phyloP scores from a whole-genome alignment of 2,888 invertebrate species.

The Synergus umbraculus region DNA sequence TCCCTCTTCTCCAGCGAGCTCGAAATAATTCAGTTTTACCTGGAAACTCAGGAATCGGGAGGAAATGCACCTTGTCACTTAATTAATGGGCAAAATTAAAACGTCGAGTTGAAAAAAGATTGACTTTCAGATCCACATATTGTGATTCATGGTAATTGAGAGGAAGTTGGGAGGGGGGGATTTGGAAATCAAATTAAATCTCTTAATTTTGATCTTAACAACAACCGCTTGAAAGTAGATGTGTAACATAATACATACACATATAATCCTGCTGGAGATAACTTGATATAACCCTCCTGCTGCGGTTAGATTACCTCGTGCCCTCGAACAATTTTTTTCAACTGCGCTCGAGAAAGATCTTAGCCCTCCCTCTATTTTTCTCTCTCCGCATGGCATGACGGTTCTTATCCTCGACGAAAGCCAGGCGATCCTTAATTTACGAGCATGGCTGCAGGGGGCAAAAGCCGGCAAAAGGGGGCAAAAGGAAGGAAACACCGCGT shows the following conservation, averaged over 20 bases:
- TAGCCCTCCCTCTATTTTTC: neutral
- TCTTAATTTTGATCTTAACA: no score
- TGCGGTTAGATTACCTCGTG: neutral
- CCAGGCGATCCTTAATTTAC: slow-evolving; percentile 8
- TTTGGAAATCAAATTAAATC: no score
- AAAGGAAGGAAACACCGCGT: neutral
- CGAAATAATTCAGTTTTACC: neutral
- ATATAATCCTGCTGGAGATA: neutral
- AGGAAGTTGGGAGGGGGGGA: neutral
- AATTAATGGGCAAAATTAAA: neutral
- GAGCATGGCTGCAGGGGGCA: neutral
- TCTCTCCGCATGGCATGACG: neutral
- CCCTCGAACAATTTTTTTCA: neutral
- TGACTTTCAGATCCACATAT: neutral
- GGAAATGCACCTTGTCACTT: neutral
- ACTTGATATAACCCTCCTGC: neutral
- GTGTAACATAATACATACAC: no score
- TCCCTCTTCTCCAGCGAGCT: neutral
- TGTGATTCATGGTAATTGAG: neutral
- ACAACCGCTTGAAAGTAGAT: no score
- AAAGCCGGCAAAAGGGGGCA: slow-evolving; percentile 1
- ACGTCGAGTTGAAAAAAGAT: neutral
- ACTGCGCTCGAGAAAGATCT: neutral
- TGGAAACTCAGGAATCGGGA: neutral
- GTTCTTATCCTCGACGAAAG: slow-evolving; percentile 9